Conservation (phyloP, 2,113 vertebrate species). For the Thymallus thymallus region DNA sequence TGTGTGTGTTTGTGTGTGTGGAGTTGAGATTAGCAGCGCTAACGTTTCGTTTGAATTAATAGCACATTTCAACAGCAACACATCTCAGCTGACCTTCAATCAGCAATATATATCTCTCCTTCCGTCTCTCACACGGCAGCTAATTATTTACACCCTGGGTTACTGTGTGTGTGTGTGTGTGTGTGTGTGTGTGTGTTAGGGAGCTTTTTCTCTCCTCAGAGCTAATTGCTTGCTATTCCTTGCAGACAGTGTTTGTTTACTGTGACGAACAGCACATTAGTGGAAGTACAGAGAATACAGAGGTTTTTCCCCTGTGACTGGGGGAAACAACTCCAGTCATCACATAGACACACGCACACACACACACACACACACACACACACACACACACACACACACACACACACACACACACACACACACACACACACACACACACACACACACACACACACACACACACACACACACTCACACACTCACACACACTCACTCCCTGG, state of each 20-base stretch:
- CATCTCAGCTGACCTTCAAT: constrained; percentile 58
- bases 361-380: too few species aligned
- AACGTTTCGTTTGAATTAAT: constrained; percentile 67
- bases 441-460: constrained; percentile 32
- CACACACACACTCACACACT: constrained; percentile 24
- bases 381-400: too few species aligned
- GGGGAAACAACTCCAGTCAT: constrained; percentile 42
- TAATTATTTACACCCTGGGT: constrained; percentile 52
- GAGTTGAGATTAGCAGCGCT: constrained; percentile 53
- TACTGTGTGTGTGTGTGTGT: constrained; percentile 8
- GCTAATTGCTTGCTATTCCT: constrained; percentile 30
- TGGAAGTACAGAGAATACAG: constrained; percentile 18
- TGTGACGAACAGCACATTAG: constrained; percentile 30
- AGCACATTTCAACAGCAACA: constrained; percentile 55
- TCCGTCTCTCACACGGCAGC: constrained; percentile 26
- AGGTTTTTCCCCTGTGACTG: constrained; percentile 21
- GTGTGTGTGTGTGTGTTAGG: constrained; percentile 25
- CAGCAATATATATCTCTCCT: constrained; percentile 32
- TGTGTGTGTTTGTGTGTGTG: constrained; percentile 9
- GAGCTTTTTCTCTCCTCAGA: constrained; percentile 10
- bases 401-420: too few species aligned
- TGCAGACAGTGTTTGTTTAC: constrained; percentile 9
- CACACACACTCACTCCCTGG: neutral
- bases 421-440: constrained; percentile 4
- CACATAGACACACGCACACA: constrained; percentile 12